Conservation (phyloP, 2,113 vertebrate genomes). For the Arothron firmamentum region DNA sequence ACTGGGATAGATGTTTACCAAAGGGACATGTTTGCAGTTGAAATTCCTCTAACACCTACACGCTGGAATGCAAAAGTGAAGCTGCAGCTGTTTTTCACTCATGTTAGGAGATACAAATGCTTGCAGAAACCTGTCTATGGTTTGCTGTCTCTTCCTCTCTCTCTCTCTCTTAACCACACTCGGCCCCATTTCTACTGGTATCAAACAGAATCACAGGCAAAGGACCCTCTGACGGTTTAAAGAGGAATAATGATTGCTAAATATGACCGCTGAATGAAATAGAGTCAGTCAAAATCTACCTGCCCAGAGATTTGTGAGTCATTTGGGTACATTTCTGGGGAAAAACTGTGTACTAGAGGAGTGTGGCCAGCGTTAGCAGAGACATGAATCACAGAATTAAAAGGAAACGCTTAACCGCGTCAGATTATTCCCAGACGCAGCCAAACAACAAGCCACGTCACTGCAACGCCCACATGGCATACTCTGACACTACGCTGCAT, state of each 20-base stretch:
- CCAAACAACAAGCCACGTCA: slow-evolving; percentile 8
- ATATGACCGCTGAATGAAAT: too few relatives aligned
- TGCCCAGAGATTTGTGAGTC: too few relatives aligned
- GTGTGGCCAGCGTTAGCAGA: background rate
- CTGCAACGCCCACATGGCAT: background rate
- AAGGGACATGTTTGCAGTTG: slow-evolving; percentile 42
- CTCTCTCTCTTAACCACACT: slow-evolving; percentile 12
- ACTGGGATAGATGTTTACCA: slow-evolving; percentile 12
- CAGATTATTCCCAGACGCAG: slow-evolving; percentile 10
- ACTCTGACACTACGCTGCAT: too few relatives aligned
- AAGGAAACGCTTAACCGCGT: slow-evolving; percentile 33
- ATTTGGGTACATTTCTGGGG: too few relatives aligned
- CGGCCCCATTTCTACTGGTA: slow-evolving; percentile 22
- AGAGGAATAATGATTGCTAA: background rate
- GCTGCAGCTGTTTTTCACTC: slow-evolving; percentile 56
- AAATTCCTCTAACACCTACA: slow-evolving; percentile 50
- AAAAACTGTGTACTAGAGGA: too few relatives aligned
- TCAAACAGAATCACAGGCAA: slow-evolving; percentile 4
- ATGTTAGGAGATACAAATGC: slow-evolving; percentile 38
- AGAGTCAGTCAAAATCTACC: too few relatives aligned
- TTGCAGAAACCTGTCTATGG: slow-evolving; percentile 67
- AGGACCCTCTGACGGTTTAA: slow-evolving; percentile 8
- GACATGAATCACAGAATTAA: slow-evolving; percentile 31
- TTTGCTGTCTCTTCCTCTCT: slow-evolving; percentile 25
- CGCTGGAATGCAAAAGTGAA: slow-evolving; percentile 47